Evolutionary conservation across 1,140 invertebrate genomes (phyloP).

Genomic region (Ruditapes philippinarum): DNA sequence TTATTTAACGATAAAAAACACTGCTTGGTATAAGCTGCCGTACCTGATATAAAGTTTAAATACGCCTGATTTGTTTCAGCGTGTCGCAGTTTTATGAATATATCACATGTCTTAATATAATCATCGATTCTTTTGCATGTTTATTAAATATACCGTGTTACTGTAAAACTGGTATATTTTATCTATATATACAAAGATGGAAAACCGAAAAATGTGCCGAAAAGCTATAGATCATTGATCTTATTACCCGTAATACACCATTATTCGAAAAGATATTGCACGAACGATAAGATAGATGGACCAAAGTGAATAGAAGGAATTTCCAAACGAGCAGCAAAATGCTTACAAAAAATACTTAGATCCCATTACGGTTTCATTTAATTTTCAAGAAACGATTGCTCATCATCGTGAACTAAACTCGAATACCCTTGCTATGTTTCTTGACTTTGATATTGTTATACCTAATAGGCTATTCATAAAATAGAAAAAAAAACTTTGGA

Average conservation of each 20-base stretch:
- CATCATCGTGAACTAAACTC: neutral
- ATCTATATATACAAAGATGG: no score
- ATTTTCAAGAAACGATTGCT: neutral
- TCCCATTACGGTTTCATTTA: neutral
- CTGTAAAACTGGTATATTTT: neutral
- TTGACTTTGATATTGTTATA: neutral
- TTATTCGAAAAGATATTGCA: neutral
- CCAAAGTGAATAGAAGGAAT: neutral
- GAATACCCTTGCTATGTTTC: neutral
- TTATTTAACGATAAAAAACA: no score
- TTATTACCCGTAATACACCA: neutral
- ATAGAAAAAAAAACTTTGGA: neutral
- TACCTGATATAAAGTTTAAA: no score
- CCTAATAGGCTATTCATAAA: neutral
- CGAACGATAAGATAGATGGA: neutral
- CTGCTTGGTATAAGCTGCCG: no score
- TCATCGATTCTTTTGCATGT: no score
- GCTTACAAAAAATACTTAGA: neutral
- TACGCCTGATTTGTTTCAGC: no score
- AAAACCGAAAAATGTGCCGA: no score
- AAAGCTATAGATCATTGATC: neutral
- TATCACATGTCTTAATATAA: no score
- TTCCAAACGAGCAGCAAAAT: neutral
- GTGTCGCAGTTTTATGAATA: no score
- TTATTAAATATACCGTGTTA: neutral